Base-by-base conservation (phyloP, 1,140 invertebrate species). In the Vanessa atalanta region DNA sequence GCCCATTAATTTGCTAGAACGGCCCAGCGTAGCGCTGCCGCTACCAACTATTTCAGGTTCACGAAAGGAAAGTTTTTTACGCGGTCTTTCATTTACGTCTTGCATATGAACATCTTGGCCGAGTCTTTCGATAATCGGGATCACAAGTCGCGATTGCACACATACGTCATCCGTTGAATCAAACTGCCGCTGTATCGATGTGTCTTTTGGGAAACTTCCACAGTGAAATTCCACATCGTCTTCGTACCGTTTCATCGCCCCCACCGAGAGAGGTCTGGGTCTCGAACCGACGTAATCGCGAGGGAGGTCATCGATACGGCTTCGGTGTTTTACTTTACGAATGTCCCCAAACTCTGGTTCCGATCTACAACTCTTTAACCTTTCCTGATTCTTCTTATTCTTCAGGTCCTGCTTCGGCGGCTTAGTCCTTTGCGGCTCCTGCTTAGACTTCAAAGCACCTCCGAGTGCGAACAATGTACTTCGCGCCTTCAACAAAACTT, bases 41-140 rank as follows among this genome's bases (percentile, higher is more conserved):
- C 79, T 76, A 65, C 81, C 89, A 72, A 95, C 93, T n/a, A 96
- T 95, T 89, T 97, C 96, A 1, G 97, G 97, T 81, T 97, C 96
- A 70, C 96, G 95, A 84, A 97, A 98, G 0, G 96, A 97, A 1
- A 97, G 91, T 83, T 98, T 98, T 88, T 97, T 98, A 26, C 96
- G 93, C 0, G 97, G 96, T 77, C 95, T 94, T 67, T 96, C 95
- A 20, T 93, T 92, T 47, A 86, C 88, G 72, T 94, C 91, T 80
- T 88, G 80, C 73, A 85, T 84, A 83, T 82, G 89, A 81, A 61
- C 31, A 61, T 87, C 93, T 83, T 81, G 88, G 79, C 80, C 80
- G 64, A 83, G 74, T 82, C 83, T 93, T 79, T 87, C 88, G 76
- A 84, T 75, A 81, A 93, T 77, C 69, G 91, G 87, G 82, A 94